Evolutionary conservation across 2,888 invertebrate species (phyloP).

Genomic region (Acrobasis repandana): DNA sequence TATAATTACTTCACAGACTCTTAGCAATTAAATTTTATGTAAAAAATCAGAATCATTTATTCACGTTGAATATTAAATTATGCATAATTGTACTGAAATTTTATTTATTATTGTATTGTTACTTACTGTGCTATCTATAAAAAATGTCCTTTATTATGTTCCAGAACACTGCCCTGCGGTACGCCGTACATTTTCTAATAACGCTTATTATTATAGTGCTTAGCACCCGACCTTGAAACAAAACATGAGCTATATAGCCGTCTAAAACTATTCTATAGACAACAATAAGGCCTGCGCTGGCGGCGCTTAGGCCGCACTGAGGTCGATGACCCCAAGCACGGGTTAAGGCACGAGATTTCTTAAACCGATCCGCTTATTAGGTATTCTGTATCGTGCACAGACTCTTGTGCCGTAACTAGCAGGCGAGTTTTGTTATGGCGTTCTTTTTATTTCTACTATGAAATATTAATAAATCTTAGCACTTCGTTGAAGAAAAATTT

Average conservation of each 20-base stretch:
- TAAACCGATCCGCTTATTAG: slow-evolving; percentile 78
- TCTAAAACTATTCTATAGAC: slow-evolving; percentile 61
- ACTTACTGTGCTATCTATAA: background rate
- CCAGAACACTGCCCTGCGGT: slow-evolving; percentile 12
- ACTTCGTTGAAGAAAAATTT: background rate
- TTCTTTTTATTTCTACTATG: slow-evolving; percentile 30
- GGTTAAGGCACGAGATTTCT: slow-evolving; percentile 76
- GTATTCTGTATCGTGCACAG: slow-evolving; percentile 63
- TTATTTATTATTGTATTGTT: too few relatives aligned
- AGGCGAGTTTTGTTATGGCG: slow-evolving; percentile 40
- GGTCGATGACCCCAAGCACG: slow-evolving; percentile 65
- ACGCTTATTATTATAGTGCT: background rate
- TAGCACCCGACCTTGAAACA: slow-evolving; percentile 52
- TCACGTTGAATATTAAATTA: background rate
- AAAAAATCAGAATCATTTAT: background rate
- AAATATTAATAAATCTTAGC: background rate
- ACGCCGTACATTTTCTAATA: slow-evolving; percentile 1
- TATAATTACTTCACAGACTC: too few relatives aligned
- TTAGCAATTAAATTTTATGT: too few relatives aligned
- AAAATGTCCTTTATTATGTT: background rate
- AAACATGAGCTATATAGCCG: slow-evolving; percentile 40
- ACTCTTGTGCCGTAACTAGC: slow-evolving; percentile 33
- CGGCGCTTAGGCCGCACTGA: slow-evolving; percentile 62
- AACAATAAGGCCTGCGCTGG: slow-evolving; percentile 71
- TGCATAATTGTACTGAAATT: background rate